Percentiles rank a stretch among this genome's conserved stretches.
These are phyloP conservation scores for Hippasteria phrygiana DNA, from an alignment of 53 echinoderm and acorn worm genomes.

Conservation along the genomic window DNA sequence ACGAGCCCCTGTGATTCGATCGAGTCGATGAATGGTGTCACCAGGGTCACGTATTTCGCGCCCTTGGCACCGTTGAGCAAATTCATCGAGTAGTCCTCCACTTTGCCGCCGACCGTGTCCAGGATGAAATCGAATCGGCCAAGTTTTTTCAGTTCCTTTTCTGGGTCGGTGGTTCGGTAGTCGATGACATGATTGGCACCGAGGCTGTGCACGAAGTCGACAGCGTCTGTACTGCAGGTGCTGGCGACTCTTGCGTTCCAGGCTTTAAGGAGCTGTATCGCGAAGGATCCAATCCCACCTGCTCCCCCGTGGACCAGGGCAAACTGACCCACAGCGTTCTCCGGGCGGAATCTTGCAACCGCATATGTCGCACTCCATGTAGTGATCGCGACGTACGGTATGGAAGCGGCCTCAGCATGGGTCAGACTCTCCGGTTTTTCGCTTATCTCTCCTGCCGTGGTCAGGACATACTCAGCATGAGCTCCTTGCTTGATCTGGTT, in stretches of 20 bases:
- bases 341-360: slow-evolving; percentile 76
- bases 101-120: slow-evolving; percentile 75
- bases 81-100: slow-evolving; percentile 76
- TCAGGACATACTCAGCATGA: slow-evolving; percentile 88
- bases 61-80: slow-evolving; percentile 66
- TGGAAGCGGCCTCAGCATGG: slow-evolving; percentile 87
- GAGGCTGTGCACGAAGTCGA: slow-evolving; percentile 76
- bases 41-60: slow-evolving; percentile 82
- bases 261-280: slow-evolving; percentile 86
- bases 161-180: slow-evolving; percentile 73
- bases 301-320: slow-evolving; percentile 88
- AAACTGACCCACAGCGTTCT: slow-evolving; percentile 72
- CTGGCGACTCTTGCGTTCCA: slow-evolving; percentile 89
- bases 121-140: slow-evolving; percentile 93
- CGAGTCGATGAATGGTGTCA: slow-evolving; percentile 74
- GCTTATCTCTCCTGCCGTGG: slow-evolving; percentile 70
- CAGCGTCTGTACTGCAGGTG: slow-evolving; percentile 87
- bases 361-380: slow-evolving; percentile 88
- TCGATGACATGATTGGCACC: slow-evolving; percentile 83
- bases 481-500: slow-evolving; percentile 67
- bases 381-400: slow-evolving; percentile 87
- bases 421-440: slow-evolving; percentile 77
- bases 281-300: slow-evolving; percentile 93
- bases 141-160: slow-evolving; percentile 66
- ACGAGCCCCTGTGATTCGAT: slow-evolving; percentile 78